Conservation (phyloP, 2,797 vertebrate genomes). For the Pristis pectinata region DNA sequence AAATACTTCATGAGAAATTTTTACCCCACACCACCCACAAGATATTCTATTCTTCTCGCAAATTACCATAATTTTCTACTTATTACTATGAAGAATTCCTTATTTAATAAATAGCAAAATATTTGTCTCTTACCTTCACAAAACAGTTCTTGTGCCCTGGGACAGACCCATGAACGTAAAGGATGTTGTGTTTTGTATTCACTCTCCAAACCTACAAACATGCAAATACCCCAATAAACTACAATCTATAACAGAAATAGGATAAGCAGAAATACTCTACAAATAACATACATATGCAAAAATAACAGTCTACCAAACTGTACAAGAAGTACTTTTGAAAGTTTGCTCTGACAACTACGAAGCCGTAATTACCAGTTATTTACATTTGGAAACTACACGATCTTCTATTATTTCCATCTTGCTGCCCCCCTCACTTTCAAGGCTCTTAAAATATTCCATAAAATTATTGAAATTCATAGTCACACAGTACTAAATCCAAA, state of each 20-base stretch:
- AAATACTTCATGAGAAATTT: background rate
- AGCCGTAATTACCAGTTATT: background rate
- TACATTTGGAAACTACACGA: background rate
- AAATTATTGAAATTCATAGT: background rate
- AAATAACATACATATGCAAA: background rate
- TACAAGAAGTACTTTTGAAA: background rate
- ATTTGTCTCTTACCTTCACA: constrained; percentile 74
- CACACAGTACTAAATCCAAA: background rate
- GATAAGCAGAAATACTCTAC: background rate
- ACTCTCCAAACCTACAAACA: constrained; percentile 82
- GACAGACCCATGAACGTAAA: constrained; percentile 84
- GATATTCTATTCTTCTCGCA: background rate
- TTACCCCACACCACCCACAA: background rate
- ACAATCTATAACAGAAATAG: background rate
- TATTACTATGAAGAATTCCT: background rate
- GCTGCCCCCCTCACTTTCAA: background rate
- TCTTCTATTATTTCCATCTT: background rate
- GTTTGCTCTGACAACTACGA: background rate
- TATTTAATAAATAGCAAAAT: background rate
- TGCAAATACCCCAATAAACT: background rate
- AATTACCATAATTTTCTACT: background rate
- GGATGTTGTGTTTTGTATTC: constrained; percentile 80
- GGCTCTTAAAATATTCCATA: background rate
- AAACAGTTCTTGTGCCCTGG: constrained; percentile 86
- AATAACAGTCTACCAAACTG: background rate